Percentiles rank a stretch among this genome's conserved stretches.
These are phyloP conservation scores for Embidobia sp. DNA, from an alignment of 2,888 invertebrate genomes.

Conservation along the genomic window DNA sequence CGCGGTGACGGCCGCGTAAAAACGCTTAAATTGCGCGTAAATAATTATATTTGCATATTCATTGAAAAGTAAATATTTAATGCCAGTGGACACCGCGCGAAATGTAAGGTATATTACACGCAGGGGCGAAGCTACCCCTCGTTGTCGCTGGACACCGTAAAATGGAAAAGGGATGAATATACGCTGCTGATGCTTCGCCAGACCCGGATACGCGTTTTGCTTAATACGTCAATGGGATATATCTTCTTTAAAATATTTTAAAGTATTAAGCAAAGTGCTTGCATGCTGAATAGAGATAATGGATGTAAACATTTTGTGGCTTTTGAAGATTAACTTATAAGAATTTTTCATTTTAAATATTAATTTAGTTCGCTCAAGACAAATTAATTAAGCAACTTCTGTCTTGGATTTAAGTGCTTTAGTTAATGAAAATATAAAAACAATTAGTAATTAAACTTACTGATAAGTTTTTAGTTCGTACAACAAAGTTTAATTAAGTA, in stretches of 20 bases:
- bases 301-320: no score
- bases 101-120: slow-evolving; percentile 75
- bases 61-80: slow-evolving; percentile 82
- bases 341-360: no score
- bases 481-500: no score
- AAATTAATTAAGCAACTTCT: no score
- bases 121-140: slow-evolving; percentile 70
- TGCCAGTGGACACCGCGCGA: slow-evolving; percentile 73
- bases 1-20: slow-evolving; percentile 75
- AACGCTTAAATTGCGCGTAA: slow-evolving; percentile 81
- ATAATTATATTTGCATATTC: slow-evolving; percentile 82
- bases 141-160: slow-evolving; percentile 68
- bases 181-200: slow-evolving; percentile 64
- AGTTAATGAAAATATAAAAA: no score
- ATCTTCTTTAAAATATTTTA: slow-evolving; percentile 33
- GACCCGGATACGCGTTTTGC: slow-evolving; percentile 77
- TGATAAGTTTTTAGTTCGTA: no score
- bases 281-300: no score
- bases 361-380: no score
- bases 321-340: no score
- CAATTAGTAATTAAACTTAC: no score
- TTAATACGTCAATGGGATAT: slow-evolving; percentile 69
- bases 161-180: slow-evolving; percentile 75
- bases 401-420: no score
- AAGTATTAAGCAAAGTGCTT: background rate